phyloP scores from a whole-genome alignment of 2,113 vertebrate species.

The Pyrgilauda ruficollis region DNA sequence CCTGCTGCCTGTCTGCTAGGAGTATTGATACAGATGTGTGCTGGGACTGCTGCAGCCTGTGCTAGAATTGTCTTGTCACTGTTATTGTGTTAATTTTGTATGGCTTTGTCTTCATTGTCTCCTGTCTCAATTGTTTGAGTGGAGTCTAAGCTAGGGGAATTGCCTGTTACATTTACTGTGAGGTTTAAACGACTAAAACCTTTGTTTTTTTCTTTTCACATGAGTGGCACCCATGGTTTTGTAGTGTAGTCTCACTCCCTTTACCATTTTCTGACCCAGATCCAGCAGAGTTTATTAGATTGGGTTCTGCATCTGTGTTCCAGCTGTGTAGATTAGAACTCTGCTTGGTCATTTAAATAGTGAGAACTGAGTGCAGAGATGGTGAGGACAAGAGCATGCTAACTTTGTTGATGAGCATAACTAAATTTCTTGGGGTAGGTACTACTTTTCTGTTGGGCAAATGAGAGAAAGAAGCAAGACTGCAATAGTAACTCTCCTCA shows the following conservation, averaged over 20 bases:
- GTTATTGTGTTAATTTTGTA: not conserved
- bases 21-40: not conserved
- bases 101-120: not conserved
- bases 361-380: not conserved
- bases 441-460: not conserved
- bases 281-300: not conserved
- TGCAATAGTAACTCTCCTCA: not conserved
- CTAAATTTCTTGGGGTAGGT: not conserved
- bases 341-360: not conserved
- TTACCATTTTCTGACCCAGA: not conserved
- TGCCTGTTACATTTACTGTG: not conserved
- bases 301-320: not conserved
- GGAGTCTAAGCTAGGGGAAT: not conserved
- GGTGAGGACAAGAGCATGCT: not conserved
- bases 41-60: not conserved
- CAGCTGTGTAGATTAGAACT: not conserved
- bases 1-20: not conserved
- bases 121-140: not conserved
- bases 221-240: not conserved
- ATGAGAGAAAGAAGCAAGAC: not conserved
- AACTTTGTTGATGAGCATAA: not conserved
- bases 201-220: not conserved
- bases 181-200: not conserved
- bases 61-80: not conserved
- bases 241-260: not conserved